Conservation (phyloP, 1,140 invertebrate species). For the Aleiodes sp. region DNA sequence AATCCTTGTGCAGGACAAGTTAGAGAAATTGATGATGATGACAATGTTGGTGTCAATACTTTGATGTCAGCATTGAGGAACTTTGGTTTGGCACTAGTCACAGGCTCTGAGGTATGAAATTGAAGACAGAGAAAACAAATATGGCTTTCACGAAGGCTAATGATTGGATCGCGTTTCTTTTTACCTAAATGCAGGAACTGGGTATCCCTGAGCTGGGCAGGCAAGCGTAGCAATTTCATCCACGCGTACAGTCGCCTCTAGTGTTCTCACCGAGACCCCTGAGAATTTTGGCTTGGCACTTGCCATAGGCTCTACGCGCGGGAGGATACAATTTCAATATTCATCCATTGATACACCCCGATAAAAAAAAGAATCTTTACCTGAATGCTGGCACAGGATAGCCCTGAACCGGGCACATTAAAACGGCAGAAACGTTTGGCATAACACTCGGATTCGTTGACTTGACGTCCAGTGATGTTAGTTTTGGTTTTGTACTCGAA, state of each 20-base stretch:
- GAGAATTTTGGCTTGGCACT: conserved; percentile 74
- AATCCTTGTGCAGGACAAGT: conserved; percentile 73
- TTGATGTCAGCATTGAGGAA: conserved; percentile 47
- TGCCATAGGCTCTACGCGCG: conserved; percentile 69
- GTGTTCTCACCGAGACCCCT: conserved; percentile 36
- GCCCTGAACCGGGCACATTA: conserved; percentile 73
- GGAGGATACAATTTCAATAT: background rate
- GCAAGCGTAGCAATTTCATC: conserved; percentile 74
- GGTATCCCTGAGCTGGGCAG: conserved; percentile 82
- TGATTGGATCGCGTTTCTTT: background rate
- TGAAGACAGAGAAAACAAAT: background rate
- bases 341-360: conserved; percentile 13
- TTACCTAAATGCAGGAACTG: conserved; percentile 79
- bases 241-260: conserved; percentile 68
- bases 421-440: conserved; percentile 51
- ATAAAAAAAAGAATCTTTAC: conserved; percentile 52
- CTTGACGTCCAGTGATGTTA: conserved; percentile 64
- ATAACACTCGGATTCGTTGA: conserved; percentile 56
- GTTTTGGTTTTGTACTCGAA: conserved; percentile 67
- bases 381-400: conserved; percentile 64
- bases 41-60: conserved; percentile 30
- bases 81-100: conserved; percentile 58
- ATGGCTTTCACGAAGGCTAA: conserved; percentile 64
- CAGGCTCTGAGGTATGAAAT: conserved; percentile 52
- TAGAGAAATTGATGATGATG: conserved; percentile 26